Evolutionary conservation across 2,113 vertebrate species (phyloP), one percentile per base, ranked within the genome.

Genomic region (Neolamprologus brichardi): DNA sequence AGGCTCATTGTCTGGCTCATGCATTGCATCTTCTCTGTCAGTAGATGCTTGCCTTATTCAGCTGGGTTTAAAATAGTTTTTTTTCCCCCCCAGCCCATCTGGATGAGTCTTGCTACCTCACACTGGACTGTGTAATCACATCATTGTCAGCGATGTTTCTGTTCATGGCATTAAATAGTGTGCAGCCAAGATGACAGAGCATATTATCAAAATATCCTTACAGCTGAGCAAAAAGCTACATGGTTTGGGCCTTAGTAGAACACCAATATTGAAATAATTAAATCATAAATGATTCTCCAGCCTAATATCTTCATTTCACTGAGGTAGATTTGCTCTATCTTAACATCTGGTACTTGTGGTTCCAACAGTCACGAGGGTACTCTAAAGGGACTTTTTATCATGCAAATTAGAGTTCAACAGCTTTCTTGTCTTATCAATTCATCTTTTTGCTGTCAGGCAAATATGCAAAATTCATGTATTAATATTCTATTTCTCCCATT

Each of bases 361-460:
- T 88, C 56, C 82, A 84, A 91, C 91, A 94, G 92, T 82, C 64
- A 87, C 49, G 41, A 87, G 87, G 85, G 53, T 81, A 30, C 64
- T 93, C 79, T 89, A 86, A 90, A 89, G 72, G 51, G 85, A 80
- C 12, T 88, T 88, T 93, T 94, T 94, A 87, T 95, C 86, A 94
- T 94, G 90, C 87, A 94, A 95, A 95, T 93, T 78, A 87, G 84
- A 67, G 34, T 85, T 87, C 81, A 54, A 87, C 54, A 44, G 87
- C 83, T 90, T 93, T 94, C 62, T 86, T 85, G 93, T 77, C 89
- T 91, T 89, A 91, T 92, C 91, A 89, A 64, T 84, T 89, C 77
- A 94, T 95, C 91, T 95, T 93, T 79, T 80, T 89, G 93, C 92
- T 95, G 34, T 90, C 91, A 88, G 92, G 91, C 89, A 91, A 87